A percentile compares a stretch with the other conserved stretches of the same genome.
phyloP scores from a whole-genome alignment of 1,140 invertebrate species.

The Magallana gigas region DNA sequence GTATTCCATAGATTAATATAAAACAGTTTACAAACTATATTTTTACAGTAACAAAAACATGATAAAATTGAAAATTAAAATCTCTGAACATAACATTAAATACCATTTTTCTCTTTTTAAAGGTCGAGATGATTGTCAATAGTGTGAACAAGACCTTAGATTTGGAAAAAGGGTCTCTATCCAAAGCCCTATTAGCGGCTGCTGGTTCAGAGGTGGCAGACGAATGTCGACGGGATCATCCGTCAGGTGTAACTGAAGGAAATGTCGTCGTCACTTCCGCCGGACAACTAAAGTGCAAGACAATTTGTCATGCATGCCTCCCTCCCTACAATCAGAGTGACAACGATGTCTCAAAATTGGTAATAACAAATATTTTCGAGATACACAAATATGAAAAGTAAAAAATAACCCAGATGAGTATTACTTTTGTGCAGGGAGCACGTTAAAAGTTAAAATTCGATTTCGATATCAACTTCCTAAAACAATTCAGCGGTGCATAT shows the following conservation, averaged over 20 bases:
- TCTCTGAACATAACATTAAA: too few species aligned
- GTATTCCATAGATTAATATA: too few species aligned
- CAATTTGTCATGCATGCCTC: slow-evolving; percentile 58
- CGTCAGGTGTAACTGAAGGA: slow-evolving; percentile 60
- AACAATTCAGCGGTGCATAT: too few species aligned
- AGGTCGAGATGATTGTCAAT: slow-evolving; percentile 68
- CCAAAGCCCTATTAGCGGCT: slow-evolving; percentile 50
- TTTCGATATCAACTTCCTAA: too few species aligned
- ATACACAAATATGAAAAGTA: too few species aligned
- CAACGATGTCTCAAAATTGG: background rate
- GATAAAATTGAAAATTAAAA: too few species aligned
- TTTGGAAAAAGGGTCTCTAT: slow-evolving; percentile 60
- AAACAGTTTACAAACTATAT: too few species aligned
- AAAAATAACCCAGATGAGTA: too few species aligned
- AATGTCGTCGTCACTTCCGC: slow-evolving; percentile 57
- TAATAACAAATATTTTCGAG: background rate
- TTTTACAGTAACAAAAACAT: too few species aligned
- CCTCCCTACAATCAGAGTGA: background rate
- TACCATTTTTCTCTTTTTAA: background rate
- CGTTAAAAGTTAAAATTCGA: too few species aligned
- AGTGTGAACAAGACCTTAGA: slow-evolving; percentile 54
- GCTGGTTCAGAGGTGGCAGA: slow-evolving; percentile 57
- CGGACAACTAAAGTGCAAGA: slow-evolving; percentile 60
- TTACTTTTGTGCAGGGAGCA: too few species aligned
- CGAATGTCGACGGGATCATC: slow-evolving; percentile 55